These are phyloP conservation scores for Lasioglossum calceatum DNA, from an alignment of 2,888 invertebrate species.

Conservation along the genomic window DNA sequence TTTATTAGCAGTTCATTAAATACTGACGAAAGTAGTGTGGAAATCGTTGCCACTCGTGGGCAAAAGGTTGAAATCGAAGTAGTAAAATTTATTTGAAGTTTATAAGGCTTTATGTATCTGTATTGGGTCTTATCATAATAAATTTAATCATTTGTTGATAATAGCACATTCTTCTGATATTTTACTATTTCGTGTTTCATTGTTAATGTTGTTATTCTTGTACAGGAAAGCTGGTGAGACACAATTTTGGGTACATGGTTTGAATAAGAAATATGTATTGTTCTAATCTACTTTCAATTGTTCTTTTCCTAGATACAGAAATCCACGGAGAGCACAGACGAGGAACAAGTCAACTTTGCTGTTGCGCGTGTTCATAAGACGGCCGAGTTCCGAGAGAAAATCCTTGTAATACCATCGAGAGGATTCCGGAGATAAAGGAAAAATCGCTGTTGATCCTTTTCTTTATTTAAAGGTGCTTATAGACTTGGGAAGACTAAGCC, in stretches of 20 bases:
- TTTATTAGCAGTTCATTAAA: background rate
- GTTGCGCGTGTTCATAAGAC: constrained; percentile 41
- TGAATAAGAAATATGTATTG: background rate
- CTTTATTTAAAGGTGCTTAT: constrained; percentile 69
- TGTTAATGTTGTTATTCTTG: background rate
- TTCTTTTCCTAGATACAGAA: background rate
- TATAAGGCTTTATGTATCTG: too few relatives aligned
- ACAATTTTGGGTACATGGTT: background rate
- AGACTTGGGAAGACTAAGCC: constrained; percentile 50
- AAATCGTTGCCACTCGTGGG: background rate
- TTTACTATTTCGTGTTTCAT: too few relatives aligned
- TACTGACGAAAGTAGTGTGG: background rate
- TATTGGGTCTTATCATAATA: too few relatives aligned
- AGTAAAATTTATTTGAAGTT: too few relatives aligned
- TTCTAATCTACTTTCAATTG: background rate
- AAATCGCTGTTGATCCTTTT: constrained; percentile 67
- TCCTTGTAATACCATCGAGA: constrained; percentile 42
- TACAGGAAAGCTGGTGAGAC: background rate
- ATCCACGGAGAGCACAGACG: constrained; percentile 6
- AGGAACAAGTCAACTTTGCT: constrained; percentile 38
- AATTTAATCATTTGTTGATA: too few relatives aligned
- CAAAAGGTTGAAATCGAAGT: too few relatives aligned
- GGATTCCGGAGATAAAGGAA: constrained; percentile 54
- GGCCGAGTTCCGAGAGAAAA: constrained; percentile 47
- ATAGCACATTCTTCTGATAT: too few relatives aligned